phyloP scores from a whole-genome alignment of 2,888 invertebrate species.

The Malacosoma neustria region DNA sequence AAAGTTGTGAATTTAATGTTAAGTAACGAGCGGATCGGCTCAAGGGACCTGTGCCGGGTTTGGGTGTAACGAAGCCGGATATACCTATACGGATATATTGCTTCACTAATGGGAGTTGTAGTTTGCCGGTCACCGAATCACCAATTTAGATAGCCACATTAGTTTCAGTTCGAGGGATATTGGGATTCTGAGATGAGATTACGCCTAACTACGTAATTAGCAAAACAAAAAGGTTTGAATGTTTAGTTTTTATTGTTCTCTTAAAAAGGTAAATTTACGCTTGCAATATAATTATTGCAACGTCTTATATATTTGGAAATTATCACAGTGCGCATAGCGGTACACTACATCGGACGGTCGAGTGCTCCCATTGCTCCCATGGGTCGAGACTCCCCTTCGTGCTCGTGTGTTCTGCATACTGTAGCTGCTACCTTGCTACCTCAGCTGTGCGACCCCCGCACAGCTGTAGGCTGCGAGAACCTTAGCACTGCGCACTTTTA shows the following conservation, averaged over 20 bases:
- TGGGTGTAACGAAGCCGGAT: not conserved
- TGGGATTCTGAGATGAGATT: not conserved
- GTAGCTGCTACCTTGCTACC: too few relatives aligned
- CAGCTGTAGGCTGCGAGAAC: too few relatives aligned
- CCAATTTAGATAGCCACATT: constrained; percentile 12
- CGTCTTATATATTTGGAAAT: too few relatives aligned
- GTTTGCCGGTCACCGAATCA: constrained; percentile 43
- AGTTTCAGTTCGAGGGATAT: constrained; percentile 5
- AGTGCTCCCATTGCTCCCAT: too few relatives aligned
- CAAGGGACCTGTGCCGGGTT: constrained; percentile 24
- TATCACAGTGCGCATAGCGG: too few relatives aligned
- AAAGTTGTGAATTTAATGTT: constrained; percentile 60
- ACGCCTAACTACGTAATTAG: not conserved
- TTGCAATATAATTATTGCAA: too few relatives aligned
- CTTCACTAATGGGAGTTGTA: constrained; percentile 47
- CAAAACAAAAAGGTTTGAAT: not conserved
- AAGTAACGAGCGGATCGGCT: constrained; percentile 59
- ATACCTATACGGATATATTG: constrained; percentile 5
- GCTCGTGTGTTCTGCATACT: too few relatives aligned
- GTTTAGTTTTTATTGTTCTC: not conserved
- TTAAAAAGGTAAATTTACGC: not conserved
- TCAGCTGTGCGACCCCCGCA: too few relatives aligned
- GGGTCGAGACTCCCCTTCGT: too few relatives aligned
- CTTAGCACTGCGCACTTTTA: too few relatives aligned
- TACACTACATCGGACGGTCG: too few relatives aligned